Percentiles rank a stretch among this genome's conserved stretches.
phyloP scores from a whole-genome alignment of 2,888 invertebrate species.

The Micoletzkya japonica region DNA sequence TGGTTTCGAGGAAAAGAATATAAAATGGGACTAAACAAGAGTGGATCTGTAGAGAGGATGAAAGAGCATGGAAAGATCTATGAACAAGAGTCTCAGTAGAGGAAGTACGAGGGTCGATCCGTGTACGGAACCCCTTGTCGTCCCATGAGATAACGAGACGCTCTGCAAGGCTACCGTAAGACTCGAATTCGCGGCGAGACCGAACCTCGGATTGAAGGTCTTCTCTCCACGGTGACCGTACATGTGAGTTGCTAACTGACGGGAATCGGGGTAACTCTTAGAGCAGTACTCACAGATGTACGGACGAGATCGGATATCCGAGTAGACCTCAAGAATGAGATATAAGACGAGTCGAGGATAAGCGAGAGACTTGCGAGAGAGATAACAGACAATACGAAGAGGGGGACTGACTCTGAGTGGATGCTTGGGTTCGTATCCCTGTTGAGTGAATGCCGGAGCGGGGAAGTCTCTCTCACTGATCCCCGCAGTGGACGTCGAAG shows the following conservation, averaged over 20 bases:
- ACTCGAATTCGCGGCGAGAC: conserved; percentile 37
- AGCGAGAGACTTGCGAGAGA: neutral
- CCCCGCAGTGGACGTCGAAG: conserved; percentile 18
- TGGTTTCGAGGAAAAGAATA: neutral
- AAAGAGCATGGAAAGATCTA: too few species aligned
- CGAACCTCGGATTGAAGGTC: conserved; percentile 39
- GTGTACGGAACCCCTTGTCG: conserved; percentile 50
- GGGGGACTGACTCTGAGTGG: conserved; percentile 38
- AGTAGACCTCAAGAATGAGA: conserved; percentile 46
- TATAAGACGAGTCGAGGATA: neutral
- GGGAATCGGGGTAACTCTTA: conserved; percentile 58
- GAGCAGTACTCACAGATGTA: conserved; percentile 64
- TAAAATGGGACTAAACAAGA: neutral
- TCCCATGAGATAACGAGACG: conserved; percentile 61
- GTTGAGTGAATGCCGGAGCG: conserved; percentile 52
- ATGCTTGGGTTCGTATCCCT: conserved; percentile 61
- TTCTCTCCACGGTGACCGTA: conserved; percentile 47
- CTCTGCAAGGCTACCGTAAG: conserved; percentile 20
- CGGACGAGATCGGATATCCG: conserved; percentile 57
- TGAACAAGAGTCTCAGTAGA: too few species aligned
- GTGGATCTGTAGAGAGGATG: too few species aligned
- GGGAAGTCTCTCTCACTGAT: conserved; percentile 47
- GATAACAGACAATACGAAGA: neutral
- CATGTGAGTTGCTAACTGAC: conserved; percentile 62
- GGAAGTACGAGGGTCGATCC: conserved; percentile 31